Evolutionary conservation across 2,888 invertebrate species (phyloP), one percentile per base, ranked within the genome.

Genomic region (Anthrax anthrax): DNA sequence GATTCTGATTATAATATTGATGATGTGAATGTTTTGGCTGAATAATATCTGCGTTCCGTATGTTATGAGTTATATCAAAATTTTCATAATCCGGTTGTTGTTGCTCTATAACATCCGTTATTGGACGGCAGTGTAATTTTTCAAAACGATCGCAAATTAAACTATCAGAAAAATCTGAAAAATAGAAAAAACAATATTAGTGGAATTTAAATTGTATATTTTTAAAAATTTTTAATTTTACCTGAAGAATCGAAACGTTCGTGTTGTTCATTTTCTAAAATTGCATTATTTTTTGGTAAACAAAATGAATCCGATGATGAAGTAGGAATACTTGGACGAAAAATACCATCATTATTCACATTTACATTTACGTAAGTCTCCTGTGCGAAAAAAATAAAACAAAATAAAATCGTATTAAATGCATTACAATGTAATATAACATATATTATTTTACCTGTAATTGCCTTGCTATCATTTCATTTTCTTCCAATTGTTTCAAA

Each of bases 391-490:
- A 12, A 32, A 32, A 32, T 10, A 12, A 29, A 29, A 12, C 3
- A 32, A 2, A 27, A 12, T 32, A 6, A 23, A 23, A 23, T 23
- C 8, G 4, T 23, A 23, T 23, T 6, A 23, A 6, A 12, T 17
- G 14, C 16, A 29, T 14, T 41, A 16, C 13, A n/a, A 41, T n/a
- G 12, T 29, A 17, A 29, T 41, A 27, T 3, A 41, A 14, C 5
- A 9, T 41, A 17, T 27, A 17, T 41, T 17, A 29, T 41, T 13
- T 39, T 51, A 73, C 73, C 62, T 75, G 67, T 53, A 75, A 59
- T 54, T 73, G 66, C 53, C 69, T 66, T 16, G 74, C 76, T 39
- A 74, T 62, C 44, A 69, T 64, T 61, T 71, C 72, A 59, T 72
- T 70, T 47, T 74, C 68, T 54, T 76, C 73, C 34, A 74, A 55